Evolutionary conservation across 2,888 invertebrate genomes (phyloP), one percentile per base, ranked within the genome.

Genomic region (Hirtodrosophila cameraria): DNA sequence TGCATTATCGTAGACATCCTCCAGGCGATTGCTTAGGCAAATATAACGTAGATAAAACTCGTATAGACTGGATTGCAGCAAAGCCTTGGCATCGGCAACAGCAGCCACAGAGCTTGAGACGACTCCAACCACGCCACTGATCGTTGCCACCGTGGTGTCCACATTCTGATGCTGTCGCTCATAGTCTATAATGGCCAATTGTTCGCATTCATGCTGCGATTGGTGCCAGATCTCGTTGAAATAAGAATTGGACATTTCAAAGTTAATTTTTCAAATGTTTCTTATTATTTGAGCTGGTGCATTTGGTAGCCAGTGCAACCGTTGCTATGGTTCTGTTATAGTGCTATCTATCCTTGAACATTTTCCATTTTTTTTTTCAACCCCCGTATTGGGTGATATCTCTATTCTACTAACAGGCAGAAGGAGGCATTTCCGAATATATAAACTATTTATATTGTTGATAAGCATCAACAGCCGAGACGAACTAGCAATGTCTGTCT

Each of bases 1-100:
- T 48, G 57, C 79, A 69, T 79, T 97, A 84, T 98, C 98, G 80
- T 97, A 96, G 61, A 96, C 95, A 53, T 94, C 92, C 81, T 96
- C 95, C 25, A 98, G 89, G 76, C 93, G 93, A 69, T 95, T 94
- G 15, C 95, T 93, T 0, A 96, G 92, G 16, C 94, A 91, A 3
- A 97, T 95, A 87, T 98, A 98, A 2, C 95, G 94, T 2, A 97
- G 92, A 88, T 97, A 96, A 45, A 98, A 91, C 57, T 94, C 94
- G 12, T 94, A 93, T 0, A 95, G 91, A 4, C 93, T 89, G 0
- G 92, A 92, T 45, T 94, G 93, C 33, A 89, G 67, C 12, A 83
- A 12, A 1, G 67, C 54, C 46, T 87, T 89, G 1, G 94, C 92
- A 43, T 93, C 92, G 12, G 61, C 69, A 2, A 67, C 73, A n/a